Evolutionary conservation across 1,140 invertebrate genomes (phyloP).

Genomic region (Drosophila kikkawai): DNA sequence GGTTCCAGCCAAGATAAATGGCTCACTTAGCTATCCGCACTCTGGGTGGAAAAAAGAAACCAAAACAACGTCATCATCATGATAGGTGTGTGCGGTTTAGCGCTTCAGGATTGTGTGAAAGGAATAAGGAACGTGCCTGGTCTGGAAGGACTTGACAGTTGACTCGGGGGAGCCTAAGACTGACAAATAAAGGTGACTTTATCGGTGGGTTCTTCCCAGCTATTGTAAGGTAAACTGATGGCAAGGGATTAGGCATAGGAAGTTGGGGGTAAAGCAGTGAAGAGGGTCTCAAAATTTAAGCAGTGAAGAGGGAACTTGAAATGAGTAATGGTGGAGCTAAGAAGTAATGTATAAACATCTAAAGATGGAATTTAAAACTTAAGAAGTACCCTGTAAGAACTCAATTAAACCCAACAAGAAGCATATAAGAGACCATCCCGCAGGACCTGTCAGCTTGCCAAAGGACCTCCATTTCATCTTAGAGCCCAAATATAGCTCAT

Average conservation of each 20-base stretch:
- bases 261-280: neutral
- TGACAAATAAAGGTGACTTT: slow-evolving; percentile 82
- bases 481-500: slow-evolving; percentile 34
- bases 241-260: slow-evolving; percentile 46
- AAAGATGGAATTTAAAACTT: neutral
- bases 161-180: slow-evolving; percentile 63
- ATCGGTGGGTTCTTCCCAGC: slow-evolving; percentile 39
- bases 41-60: slow-evolving; percentile 28
- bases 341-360: neutral
- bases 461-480: slow-evolving; percentile 12
- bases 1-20: slow-evolving; percentile 84
- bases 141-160: slow-evolving; percentile 45
- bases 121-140: slow-evolving; percentile 59
- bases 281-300: slow-evolving; percentile 18
- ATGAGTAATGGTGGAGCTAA: neutral
- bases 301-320: no score
- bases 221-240: slow-evolving; percentile 46
- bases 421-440: neutral
- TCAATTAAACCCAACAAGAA: slow-evolving; percentile 8
- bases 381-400: neutral
- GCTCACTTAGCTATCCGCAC: slow-evolving; percentile 77
- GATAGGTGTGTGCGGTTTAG: slow-evolving; percentile 82
- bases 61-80: slow-evolving; percentile 43
- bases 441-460: neutral
- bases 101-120: slow-evolving; percentile 57